Conservation (phyloP, 2,797 vertebrate species). For the Phoeniculus purpureus region DNA sequence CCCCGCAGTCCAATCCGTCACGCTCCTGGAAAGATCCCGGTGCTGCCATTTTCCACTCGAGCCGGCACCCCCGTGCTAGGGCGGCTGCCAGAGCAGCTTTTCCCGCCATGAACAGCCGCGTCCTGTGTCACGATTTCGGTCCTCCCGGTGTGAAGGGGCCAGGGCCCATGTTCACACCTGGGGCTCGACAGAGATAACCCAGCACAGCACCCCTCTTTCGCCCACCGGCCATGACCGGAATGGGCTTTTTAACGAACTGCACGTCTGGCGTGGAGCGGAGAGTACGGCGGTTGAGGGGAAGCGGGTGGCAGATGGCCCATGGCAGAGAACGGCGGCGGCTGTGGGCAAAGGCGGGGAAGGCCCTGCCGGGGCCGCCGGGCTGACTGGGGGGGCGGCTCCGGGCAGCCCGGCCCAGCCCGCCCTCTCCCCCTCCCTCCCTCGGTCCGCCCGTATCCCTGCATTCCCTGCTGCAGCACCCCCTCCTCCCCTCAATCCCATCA, state of each 20-base stretch:
- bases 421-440: neutral
- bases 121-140: neutral
- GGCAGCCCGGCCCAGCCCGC: neutral
- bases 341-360: neutral
- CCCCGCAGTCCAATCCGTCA: too few relatives aligned
- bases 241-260: neutral
- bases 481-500: constrained; percentile 49
- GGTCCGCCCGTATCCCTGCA: constrained; percentile 72
- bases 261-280: neutral
- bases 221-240: neutral
- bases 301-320: neutral
- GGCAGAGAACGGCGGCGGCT: neutral
- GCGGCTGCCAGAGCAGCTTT: too few relatives aligned
- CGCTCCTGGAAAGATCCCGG: too few relatives aligned
- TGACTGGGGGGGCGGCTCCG: neutral
- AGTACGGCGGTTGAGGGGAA: neutral
- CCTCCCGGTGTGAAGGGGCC: rapidly evolving
- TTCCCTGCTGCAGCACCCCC: constrained; percentile 67
- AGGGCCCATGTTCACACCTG: rapidly evolving
- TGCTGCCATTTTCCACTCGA: neutral
- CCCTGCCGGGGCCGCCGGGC: neutral
- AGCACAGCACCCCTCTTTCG: neutral
- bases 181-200: neutral
- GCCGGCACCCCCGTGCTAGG: neutral
- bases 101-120: rapidly evolving